Evolutionary conservation across 1,140 invertebrate species (phyloP).

Genomic region (Venturia canescens): DNA sequence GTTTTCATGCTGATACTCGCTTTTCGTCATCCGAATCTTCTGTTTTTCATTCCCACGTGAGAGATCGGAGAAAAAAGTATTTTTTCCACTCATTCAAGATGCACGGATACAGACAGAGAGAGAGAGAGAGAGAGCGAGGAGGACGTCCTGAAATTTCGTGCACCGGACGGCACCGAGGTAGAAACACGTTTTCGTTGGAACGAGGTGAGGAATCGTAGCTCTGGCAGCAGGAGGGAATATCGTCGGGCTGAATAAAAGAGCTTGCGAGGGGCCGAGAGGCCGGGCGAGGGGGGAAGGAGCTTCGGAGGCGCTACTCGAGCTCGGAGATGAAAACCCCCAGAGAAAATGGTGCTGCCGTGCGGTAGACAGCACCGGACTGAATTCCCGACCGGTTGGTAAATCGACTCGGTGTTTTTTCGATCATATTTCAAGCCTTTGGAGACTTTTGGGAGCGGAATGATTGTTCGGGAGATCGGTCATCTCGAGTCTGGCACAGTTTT

Average conservation of each 20-base stretch:
- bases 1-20: no score
- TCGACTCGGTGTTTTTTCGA: not conserved
- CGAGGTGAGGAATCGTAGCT: slow-evolving; percentile 19
- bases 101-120: not conserved
- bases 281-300: not conserved
- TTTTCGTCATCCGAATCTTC: no score
- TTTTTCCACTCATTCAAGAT: not conserved
- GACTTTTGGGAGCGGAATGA: no score
- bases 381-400: not conserved
- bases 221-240: slow-evolving; percentile 34
- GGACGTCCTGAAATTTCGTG: no score
- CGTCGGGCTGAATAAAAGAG: slow-evolving; percentile 43
- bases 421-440: not conserved
- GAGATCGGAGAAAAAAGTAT: not conserved
- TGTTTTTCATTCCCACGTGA: not conserved
- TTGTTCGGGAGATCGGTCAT: no score
- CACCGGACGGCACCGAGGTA: not conserved
- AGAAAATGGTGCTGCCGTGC: slow-evolving; percentile 21
- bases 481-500: no score
- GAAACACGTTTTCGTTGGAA: not conserved
- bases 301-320: not conserved
- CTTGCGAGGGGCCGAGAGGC: slow-evolving; percentile 10
- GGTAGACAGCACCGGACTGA: not conserved
- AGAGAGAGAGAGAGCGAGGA: not conserved
- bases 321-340: not conserved